Evolutionary conservation across 2,113 vertebrate species (phyloP), one percentile per base, ranked within the genome.

Genomic region (Ictalurus furcatus): DNA sequence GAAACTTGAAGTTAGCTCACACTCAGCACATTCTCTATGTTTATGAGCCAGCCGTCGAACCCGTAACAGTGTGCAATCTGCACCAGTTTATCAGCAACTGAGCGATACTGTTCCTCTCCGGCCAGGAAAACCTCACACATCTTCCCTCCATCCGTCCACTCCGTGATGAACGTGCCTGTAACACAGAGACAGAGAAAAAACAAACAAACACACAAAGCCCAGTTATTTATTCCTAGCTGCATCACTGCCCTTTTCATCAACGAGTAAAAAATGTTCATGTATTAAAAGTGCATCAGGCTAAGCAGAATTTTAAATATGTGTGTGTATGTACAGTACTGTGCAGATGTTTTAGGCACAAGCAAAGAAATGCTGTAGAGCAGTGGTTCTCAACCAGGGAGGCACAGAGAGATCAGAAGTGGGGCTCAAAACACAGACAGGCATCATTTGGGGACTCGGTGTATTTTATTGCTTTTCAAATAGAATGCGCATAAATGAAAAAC

Each of bases 41-140:
- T 99, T 86, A 99, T 48, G 54, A 99, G 95, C 98, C 98, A 99
- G 88, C 98, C 98, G 0, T 99, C 98, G 0, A 99, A 99, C 71
- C 90, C 89, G 19, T 96, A 97, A 73, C 93, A 96, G 92, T 94
- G 94, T 63, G 97, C 96, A 0, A 99, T 95, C 89, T 94, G 95
- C 28, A 97, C 97, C 23, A 99, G 96, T 92, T 96, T 97, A 67
- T 97, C 92, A 0, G 97, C 96, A 84, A 97, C 97, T 0, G 93
- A 89, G 0, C 89, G 90, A 73, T 96, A 98, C 0, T 96, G 93
- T 85, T 96, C 95, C 25, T 97, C 96, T 0, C 95, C 95, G 0
- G 95, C 95, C 93, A 99, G 95, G 93, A 99, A 98, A 0, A 93
- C 90, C 93, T 99, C 97, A 0, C 98, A 99, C n/a, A 89, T 84